phyloP scores from a whole-genome alignment of 2,113 vertebrate species.

The Stegostoma tigrinum region DNA sequence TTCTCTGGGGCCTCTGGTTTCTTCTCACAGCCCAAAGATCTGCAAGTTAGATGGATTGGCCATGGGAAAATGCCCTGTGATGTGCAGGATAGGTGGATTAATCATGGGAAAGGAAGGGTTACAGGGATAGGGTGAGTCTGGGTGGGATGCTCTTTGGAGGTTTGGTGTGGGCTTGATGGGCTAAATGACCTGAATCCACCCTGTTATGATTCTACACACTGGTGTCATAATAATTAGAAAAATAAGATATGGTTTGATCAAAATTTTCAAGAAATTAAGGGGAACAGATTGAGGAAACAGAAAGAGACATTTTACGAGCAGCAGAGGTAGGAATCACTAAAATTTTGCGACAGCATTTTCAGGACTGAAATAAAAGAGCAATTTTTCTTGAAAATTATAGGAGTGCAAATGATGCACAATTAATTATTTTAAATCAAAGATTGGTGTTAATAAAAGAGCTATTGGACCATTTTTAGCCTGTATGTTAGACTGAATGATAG shows the following conservation, averaged over 20 bases:
- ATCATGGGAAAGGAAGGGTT: too few species aligned
- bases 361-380: not conserved
- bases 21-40: too few species aligned
- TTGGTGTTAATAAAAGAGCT: not conserved
- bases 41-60: too few species aligned
- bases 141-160: too few species aligned
- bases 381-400: not conserved
- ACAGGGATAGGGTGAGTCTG: too few species aligned
- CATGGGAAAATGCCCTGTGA: too few species aligned
- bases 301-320: not conserved
- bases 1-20: too few species aligned
- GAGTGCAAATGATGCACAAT: not conserved
- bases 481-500: not conserved
- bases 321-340: not conserved
- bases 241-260: not conserved
- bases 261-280: not conserved
- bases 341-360: not conserved
- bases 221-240: not conserved
- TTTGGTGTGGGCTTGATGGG: too few species aligned
- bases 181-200: too few species aligned
- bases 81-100: too few species aligned
- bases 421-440: not conserved
- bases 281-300: not conserved
- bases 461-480: not conserved
- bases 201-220: not conserved